Evolutionary conservation across 2,888 invertebrate genomes (phyloP), one percentile per base, ranked within the genome.

Genomic region (Polydesmus complanatus): DNA sequence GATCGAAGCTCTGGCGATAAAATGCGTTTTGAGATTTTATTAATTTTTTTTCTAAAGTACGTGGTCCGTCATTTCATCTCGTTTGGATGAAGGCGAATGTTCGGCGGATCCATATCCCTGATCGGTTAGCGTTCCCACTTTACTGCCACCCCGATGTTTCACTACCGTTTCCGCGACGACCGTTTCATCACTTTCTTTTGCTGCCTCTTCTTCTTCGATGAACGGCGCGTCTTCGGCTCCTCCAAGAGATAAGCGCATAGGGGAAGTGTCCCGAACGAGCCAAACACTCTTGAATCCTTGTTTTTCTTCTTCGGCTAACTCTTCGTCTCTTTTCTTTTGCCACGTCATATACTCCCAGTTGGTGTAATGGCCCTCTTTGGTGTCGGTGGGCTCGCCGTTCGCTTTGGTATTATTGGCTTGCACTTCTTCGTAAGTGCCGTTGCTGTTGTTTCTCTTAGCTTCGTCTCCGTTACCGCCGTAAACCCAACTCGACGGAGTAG

Each of bases 331-430:
- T 14, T 51, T 51, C 19, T 48, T 19, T 23, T 14, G 25, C 19
- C 18, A 48, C 11, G 57, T 57, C 48, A 48, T 22, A 49, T 59
- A 59, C 27, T 59, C 37, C 59, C 59, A 59, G 3, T 37, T n/a
- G 2, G 59, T 59, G 54, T 59, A 23, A 22, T 51, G 26, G 1
- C 59, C 59, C 23, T 59, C 59, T 54, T 59, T 59, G 18, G 47
- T 19, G 26, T 54, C 47, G 21, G 2, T 25, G 19, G 22, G 25
- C 51, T 18, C 26, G 5, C 3, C 19, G 27, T 51, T 47, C 11
- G 48, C 11, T 11, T 47, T 47, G 11, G 48, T 47, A 47, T 47
- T 19, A 11, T 11, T 21, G 23, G 2, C 21, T 23, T 54, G 21
- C 23, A 22, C 2, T n/a, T n/a, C n/a, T n/a, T n/a, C n/a, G n/a